Evolutionary conservation across 2,888 invertebrate species (phyloP).

Genomic region (Amphipoea lucens): DNA sequence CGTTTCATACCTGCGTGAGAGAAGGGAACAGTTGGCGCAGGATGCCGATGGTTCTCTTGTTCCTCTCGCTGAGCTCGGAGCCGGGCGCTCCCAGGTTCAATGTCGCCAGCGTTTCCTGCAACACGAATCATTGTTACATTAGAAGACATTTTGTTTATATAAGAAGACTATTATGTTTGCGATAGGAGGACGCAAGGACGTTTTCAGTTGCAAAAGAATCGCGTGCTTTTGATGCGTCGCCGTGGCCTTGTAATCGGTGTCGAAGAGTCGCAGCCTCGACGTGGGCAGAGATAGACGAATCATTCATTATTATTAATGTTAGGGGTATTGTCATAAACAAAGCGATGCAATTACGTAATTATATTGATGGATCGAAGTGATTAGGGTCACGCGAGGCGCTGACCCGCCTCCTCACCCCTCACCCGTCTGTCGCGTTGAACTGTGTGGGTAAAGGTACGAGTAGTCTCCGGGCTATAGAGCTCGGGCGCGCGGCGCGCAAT

Average conservation of each 20-base stretch:
- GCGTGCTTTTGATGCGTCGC: constrained; percentile 23
- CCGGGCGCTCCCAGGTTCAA: constrained; percentile 92
- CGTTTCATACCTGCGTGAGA: constrained; percentile 92
- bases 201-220: constrained; percentile 7
- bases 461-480: constrained; percentile 18
- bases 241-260: constrained; percentile 51
- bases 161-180: neutral
- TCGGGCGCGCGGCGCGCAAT: constrained; percentile 51
- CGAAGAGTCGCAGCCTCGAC: constrained; percentile 49
- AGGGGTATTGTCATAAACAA: constrained; percentile 46
- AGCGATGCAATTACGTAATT: constrained; percentile 67
- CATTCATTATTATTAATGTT: constrained; percentile 42
- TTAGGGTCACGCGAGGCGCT: constrained; percentile 73
- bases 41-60: constrained; percentile 94
- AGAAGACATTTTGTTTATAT: neutral
- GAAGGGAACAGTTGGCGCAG: constrained; percentile 93
- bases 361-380: constrained; percentile 68
- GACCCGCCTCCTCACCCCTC: constrained; percentile 42
- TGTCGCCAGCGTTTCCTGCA: constrained; percentile 92
- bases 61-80: constrained; percentile 92
- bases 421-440: constrained; percentile 2
- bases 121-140: constrained; percentile 31
- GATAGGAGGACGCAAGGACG: neutral
- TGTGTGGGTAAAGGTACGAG: neutral
- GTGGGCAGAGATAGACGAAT: constrained; percentile 30